Evolutionary conservation across 2,113 vertebrate species (phyloP), one percentile per base, ranked within the genome.

Genomic region (Psittacula cyanocephala): DNA sequence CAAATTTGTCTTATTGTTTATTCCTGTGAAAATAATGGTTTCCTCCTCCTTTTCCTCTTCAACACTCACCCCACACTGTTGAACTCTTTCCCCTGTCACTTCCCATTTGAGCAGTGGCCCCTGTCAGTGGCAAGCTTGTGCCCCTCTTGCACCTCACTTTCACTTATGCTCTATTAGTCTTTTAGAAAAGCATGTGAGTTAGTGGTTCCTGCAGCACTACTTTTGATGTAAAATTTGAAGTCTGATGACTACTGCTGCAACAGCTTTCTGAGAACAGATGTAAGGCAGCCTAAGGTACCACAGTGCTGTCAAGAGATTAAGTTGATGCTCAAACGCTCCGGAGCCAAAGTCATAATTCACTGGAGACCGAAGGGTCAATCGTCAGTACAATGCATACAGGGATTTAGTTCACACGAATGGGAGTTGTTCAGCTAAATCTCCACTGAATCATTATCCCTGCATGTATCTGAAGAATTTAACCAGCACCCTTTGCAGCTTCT

Each of bases 381-480:
- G 10, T 84, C 77, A 91, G 57, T 43, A 59, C 50, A 91, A 77
- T 15, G n/a, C n/a, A 75, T 33, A 24, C 37, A 89, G 67, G 86
- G 93, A 92, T 93, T 96, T 82, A 63, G 86, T 75, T 53, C 69
- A 62, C 86, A 31, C 80, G 88, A 93, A 96, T 89, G 74, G 86
- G 83, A 94, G 86, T 9, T 85, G 86, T 86, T 93, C 77, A 77
- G 86, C 77, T 87, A 89, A 93, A 89, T 83, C 91, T 89, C 67
- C 39, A 79, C 63, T 13, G 81, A 93, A 94, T 91, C 62, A 70
- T 96, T 81, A 92, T 91, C 91, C 91, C 93, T 74, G 62, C 84
- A 72, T 52, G 37, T 89, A 89, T 87, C 83, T 46, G 65, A 93
- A 89, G 96, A 96, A 96, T 97, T 96, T 93, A 94, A 88, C 83